Base-by-base conservation (phyloP, 2,797 vertebrate species). In the Pangasius macronema region DNA sequence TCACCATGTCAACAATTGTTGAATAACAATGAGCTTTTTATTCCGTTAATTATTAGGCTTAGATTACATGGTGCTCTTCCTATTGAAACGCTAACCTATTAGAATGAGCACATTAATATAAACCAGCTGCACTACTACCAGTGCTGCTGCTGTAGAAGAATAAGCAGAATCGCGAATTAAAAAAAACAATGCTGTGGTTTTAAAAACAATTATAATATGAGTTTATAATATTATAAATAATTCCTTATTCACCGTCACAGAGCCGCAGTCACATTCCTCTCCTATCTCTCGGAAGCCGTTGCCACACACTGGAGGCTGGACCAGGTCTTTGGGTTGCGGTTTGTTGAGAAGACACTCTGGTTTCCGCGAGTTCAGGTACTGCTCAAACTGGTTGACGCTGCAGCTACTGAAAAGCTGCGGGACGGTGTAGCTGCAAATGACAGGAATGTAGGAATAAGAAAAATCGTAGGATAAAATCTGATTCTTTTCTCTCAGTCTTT, bases 381-480 rank as follows among this genome's bases (percentile, higher is more conserved):
- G 87, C 22, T 91, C 92, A 2, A 93, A 96, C 85, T 0, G 82
- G 61, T 0, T 91, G 81, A 33, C 85, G 89, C 96, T 96, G 93
- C 96, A 96, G 92, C 94, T 95, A n/a, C 96, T 96, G 92, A 96
- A 96, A 1, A 88, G 80, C 36, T 89, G 89, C 0, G 96, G 96
- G 63, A 95, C 86, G 11, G 92, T 88, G 86, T 92, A 95, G 90
- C 96, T 96, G 91, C 10, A 76, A 89, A 79, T 30, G 67, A 80
- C 39, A 75, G 55, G 22, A 27, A 80, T 4, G 51, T 5, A 55
- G 8, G 18, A 36, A 57, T 14, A 0, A 49, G 42, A n/a, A 16
- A 80, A 59, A 39, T 5, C 8, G 20, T 24, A 46, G 9, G 5
- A 5, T 20, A 49, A 8, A 36, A 20, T 70, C 13, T 36, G 33